These are phyloP conservation scores for Tolypeutes matacus DNA, from an alignment of 2,797 vertebrate species.

Conservation along the genomic window DNA sequence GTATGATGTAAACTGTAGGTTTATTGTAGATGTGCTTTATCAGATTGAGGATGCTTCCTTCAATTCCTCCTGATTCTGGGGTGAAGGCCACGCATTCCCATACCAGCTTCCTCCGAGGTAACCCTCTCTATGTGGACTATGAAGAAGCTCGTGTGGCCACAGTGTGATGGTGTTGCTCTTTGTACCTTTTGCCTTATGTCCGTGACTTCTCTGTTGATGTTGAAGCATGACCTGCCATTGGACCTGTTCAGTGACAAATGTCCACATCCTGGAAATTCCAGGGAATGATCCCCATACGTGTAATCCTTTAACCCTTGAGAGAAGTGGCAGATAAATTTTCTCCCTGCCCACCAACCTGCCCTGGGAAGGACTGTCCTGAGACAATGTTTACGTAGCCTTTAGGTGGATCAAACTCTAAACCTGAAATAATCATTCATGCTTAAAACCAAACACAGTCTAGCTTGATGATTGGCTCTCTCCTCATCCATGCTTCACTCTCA, in stretches of 20 bases:
- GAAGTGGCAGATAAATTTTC: background rate
- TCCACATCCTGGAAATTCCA: background rate
- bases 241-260: background rate
- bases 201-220: background rate
- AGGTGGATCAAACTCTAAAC: background rate
- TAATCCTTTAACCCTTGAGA: background rate
- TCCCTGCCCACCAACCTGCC: background rate
- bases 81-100: background rate
- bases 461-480: background rate
- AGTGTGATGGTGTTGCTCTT: background rate
- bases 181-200: background rate
- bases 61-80: background rate
- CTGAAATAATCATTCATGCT: background rate
- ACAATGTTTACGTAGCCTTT: background rate
- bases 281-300: background rate
- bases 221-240: background rate
- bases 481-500: background rate
- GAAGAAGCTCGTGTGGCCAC: background rate
- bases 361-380: background rate
- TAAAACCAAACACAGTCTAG: background rate
- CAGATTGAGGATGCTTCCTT: background rate
- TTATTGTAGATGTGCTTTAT: background rate
- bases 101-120: background rate
- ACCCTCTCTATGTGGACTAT: background rate
- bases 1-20: no score